phyloP scores from a whole-genome alignment of 2,113 vertebrate species.

The Corapipo altera region DNA sequence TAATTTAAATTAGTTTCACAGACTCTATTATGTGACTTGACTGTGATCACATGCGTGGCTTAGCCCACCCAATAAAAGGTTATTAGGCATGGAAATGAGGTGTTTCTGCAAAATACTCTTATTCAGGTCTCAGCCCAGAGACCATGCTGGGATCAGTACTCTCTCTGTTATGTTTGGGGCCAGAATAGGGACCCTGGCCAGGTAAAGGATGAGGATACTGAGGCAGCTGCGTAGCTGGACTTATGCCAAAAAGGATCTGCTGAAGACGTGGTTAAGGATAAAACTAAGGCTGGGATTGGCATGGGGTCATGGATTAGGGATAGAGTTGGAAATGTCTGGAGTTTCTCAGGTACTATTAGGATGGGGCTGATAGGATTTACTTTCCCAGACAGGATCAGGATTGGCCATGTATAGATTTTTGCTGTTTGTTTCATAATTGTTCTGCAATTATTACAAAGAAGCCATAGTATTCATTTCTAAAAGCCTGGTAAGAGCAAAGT shows the following conservation, averaged over 20 bases:
- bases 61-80: not conserved
- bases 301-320: fast-evolving
- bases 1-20: conserved; percentile 29
- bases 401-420: not conserved
- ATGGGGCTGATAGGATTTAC: not conserved
- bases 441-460: not conserved
- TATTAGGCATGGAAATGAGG: not conserved
- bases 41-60: not conserved
- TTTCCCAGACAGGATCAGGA: not conserved
- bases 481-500: not conserved
- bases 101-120: not conserved
- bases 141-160: not conserved
- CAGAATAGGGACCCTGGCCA: not conserved
- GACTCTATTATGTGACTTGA: not conserved
- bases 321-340: not conserved
- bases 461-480: not conserved
- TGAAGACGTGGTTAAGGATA: not conserved
- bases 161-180: not conserved
- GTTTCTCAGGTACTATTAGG: not conserved
- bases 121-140: not conserved
- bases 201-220: not conserved
- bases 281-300: not conserved
- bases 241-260: not conserved
- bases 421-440: not conserved
- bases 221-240: not conserved